These are phyloP conservation scores for Apotomis betuletana DNA, from an alignment of 2,888 invertebrate genomes.

Conservation along the genomic window DNA sequence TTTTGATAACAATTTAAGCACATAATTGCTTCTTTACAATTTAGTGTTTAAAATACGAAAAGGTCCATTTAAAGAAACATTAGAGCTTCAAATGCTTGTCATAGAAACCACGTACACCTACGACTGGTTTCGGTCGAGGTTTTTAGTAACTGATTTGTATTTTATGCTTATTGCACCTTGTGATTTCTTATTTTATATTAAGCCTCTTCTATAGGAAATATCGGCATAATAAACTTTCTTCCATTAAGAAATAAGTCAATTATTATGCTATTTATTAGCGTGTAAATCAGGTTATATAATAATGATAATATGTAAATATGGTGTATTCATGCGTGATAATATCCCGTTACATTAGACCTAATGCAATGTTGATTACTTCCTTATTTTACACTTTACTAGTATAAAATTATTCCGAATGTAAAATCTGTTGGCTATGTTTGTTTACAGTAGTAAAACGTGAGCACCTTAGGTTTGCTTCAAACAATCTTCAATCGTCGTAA, in stretches of 20 bases:
- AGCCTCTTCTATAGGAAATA: no score
- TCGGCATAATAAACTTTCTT: no score
- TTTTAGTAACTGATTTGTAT: background rate
- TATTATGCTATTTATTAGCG: no score
- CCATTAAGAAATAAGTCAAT: no score
- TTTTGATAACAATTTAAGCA: conserved; percentile 30
- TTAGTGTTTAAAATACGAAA: conserved; percentile 17
- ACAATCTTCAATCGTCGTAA: conserved; percentile 23
- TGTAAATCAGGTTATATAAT: no score
- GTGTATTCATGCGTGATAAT: no score
- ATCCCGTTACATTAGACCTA: background rate
- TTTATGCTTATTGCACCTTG: background rate
- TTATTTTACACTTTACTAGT: conserved; percentile 1
- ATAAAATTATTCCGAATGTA: conserved; percentile 4
- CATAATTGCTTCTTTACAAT: conserved; percentile 21
- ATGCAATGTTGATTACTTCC: no score
- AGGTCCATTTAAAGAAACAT: conserved; percentile 11
- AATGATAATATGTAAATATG: no score
- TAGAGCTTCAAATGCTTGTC: conserved; percentile 1
- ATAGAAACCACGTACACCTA: background rate
- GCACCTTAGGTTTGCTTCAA: conserved; percentile 11
- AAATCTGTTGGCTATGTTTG: conserved; percentile 20
- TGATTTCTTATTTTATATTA: no score
- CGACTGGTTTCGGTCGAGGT: background rate
- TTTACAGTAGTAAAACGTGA: conserved; percentile 25